A percentile compares a stretch with the other conserved stretches of the same genome.
Conservation (phyloP, 2,797 vertebrate species). For the Mormyrops boulengeri region DNA sequence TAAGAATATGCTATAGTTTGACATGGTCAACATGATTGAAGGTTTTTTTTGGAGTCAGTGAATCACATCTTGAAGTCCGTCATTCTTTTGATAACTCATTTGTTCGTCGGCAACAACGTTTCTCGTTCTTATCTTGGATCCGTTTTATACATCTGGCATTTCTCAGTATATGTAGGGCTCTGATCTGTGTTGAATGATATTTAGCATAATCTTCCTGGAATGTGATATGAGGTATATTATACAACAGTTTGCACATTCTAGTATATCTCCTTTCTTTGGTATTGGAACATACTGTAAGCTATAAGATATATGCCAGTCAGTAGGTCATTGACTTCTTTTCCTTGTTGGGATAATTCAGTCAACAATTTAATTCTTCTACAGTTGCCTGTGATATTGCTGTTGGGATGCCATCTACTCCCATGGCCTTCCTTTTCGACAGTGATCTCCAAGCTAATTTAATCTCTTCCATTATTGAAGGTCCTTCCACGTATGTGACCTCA, state of each 20-base stretch:
- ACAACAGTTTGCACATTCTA: background rate
- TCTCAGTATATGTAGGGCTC: background rate
- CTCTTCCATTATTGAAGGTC: conserved; percentile 1
- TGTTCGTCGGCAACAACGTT: background rate
- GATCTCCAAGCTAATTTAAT: conserved; percentile 6
- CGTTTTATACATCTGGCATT: background rate
- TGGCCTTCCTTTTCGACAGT: background rate
- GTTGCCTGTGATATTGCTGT: background rate
- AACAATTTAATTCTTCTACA: background rate
- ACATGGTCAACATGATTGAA: background rate
- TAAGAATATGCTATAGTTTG: background rate
- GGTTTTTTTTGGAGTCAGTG: background rate
- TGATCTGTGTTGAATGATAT: background rate
- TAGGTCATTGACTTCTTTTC: background rate
- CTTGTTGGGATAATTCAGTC: background rate
- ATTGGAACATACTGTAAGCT: background rate
- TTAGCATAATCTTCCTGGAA: background rate
- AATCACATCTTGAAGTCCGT: background rate
- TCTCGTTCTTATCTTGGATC: background rate
- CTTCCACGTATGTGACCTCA: background rate
- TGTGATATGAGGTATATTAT: background rate
- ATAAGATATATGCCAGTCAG: background rate
- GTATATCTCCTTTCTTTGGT: background rate
- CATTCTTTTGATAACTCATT: background rate
- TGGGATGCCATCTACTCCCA: background rate